Evolutionary conservation across 2,888 invertebrate genomes (phyloP).

Genomic region (Drosophila stalkeri): DNA sequence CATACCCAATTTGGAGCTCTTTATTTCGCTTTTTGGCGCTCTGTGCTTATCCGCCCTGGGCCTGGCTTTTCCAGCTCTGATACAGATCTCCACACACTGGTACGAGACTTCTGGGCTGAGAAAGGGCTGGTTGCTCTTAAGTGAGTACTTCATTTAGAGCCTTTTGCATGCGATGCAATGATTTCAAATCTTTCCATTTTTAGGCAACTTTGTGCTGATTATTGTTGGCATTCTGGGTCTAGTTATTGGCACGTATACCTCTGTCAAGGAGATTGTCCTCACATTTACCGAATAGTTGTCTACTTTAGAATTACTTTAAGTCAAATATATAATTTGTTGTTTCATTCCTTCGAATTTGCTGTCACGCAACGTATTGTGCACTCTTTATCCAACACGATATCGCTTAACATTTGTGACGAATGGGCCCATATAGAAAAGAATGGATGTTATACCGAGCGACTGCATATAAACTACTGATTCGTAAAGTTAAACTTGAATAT

Average conservation of each 20-base stretch:
- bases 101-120: constrained; percentile 87
- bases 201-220: constrained; percentile 87
- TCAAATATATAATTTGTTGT: constrained; percentile 23
- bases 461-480: constrained; percentile 41
- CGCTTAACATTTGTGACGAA: constrained; percentile 55
- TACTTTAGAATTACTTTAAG: constrained; percentile 23
- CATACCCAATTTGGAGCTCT: constrained; percentile 93
- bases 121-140: constrained; percentile 87
- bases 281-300: constrained; percentile 85
- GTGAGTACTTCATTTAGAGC: constrained; percentile 69
- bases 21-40: constrained; percentile 94
- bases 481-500: constrained; percentile 51
- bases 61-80: constrained; percentile 94
- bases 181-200: not conserved
- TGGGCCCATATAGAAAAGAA: constrained; percentile 20
- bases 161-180: too few species aligned
- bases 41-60: constrained; percentile 95
- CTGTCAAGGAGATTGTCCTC: constrained; percentile 88
- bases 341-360: constrained; percentile 46
- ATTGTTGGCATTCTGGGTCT: constrained; percentile 89
- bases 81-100: constrained; percentile 94
- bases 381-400: constrained; percentile 47
- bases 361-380: constrained; percentile 70
- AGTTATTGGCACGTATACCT: constrained; percentile 90
- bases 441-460: constrained; percentile 2